Percentiles rank a stretch among this genome's conserved stretches.
Conservation (phyloP, 2,113 vertebrate species). For the Desmodus rotundus region DNA sequence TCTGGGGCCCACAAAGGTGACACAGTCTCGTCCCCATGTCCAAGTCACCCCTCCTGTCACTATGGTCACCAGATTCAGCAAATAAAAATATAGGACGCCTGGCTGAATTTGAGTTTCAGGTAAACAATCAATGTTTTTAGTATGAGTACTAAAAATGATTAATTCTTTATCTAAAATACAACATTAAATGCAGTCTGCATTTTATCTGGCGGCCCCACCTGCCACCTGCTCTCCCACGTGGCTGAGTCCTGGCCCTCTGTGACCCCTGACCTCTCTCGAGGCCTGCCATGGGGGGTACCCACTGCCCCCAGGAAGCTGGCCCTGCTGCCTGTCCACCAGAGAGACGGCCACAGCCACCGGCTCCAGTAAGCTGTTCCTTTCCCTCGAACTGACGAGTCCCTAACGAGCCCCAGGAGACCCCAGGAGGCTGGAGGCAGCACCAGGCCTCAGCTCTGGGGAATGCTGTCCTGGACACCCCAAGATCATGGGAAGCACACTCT, state of each 20-base stretch:
- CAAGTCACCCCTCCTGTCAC: neutral
- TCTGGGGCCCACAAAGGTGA: neutral
- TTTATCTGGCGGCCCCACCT: neutral
- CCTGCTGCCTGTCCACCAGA: constrained; percentile 35
- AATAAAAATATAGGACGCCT: neutral
- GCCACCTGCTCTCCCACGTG: neutral
- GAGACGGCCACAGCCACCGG: constrained; percentile 12
- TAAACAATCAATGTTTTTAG: neutral
- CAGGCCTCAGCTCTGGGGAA: constrained; percentile 61
- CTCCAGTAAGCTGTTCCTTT: constrained; percentile 54
- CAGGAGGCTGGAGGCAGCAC: constrained; percentile 57
- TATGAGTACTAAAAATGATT: neutral
- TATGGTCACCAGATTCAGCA: neutral
- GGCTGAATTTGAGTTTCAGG: neutral
- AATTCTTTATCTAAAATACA: neutral
- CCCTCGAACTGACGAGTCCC: constrained; percentile 59
- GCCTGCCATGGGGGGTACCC: neutral
- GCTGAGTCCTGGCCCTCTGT: neutral
- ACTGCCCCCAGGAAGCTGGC: neutral
- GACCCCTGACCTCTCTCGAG: neutral
- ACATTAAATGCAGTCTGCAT: no score
- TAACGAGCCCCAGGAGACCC: constrained; percentile 70
- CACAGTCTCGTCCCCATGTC: neutral
- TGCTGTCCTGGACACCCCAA: constrained; percentile 43
- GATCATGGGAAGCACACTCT: constrained; percentile 62